These are phyloP conservation scores for Spinus pinus DNA, from an alignment of 2,797 vertebrate genomes.

Conservation along the genomic window DNA sequence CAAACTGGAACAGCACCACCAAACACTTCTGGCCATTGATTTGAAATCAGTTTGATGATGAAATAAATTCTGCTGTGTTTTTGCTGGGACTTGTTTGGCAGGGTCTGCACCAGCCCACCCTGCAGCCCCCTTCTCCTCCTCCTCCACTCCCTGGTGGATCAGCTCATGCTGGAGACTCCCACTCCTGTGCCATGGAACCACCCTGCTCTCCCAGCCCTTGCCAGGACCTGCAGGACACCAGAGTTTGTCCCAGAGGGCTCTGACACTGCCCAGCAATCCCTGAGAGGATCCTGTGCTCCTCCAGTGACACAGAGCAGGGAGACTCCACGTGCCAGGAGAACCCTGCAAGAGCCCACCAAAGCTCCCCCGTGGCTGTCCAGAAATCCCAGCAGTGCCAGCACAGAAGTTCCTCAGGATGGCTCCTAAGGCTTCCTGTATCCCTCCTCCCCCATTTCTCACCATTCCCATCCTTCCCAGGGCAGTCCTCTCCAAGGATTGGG, in stretches of 20 bases:
- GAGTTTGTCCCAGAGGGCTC: neutral
- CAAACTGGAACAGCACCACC: neutral
- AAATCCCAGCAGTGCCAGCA: neutral
- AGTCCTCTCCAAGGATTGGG: neutral
- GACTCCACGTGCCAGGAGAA: neutral
- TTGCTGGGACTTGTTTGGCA: neutral
- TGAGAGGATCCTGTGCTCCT: neutral
- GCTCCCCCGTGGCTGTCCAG: neutral
- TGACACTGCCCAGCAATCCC: neutral
- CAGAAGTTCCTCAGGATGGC: neutral
- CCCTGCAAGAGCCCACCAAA: neutral
- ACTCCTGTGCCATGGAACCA: accelerated
- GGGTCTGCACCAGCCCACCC: neutral
- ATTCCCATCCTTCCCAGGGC: neutral
- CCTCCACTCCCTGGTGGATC: neutral
- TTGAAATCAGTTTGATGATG: neutral
- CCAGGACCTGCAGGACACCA: neutral
- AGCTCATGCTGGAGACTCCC: neutral
- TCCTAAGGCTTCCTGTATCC: neutral
- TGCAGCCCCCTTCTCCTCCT: neutral
- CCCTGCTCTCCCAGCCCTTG: no score
- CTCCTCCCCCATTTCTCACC: neutral
- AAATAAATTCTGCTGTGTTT: neutral
- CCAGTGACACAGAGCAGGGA: neutral
- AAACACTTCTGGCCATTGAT: neutral